Base-by-base conservation (phyloP, 2,113 vertebrate genomes). In the Brachypteracias leptosomus region DNA sequence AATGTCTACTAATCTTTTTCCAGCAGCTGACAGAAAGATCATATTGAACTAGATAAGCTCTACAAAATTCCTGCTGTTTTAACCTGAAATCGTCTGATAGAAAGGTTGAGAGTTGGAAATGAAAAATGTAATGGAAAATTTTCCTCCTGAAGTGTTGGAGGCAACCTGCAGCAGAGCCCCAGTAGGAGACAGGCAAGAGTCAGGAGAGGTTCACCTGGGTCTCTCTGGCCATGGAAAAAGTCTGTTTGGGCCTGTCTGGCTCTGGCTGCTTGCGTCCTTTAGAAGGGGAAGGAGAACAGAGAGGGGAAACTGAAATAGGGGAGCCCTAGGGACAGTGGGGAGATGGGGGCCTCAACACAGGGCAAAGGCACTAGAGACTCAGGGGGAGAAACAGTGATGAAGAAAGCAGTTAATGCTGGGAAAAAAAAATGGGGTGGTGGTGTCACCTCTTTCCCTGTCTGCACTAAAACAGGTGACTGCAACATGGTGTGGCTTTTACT, bases 21-120 rank as follows among this genome's bases (percentile, higher is more conserved):
- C 74, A 81, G 89, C 74, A 95, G 74, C 94, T 88, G 91, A 88
- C 81, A 89, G 87, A 85, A 92, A 89, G 81, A 82, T 91, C 84
- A 33, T 91, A 72, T 82, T 95, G 66, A 87, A 79, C 62, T 89
- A 79, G 93, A 91, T 95, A 93, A 96, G 54, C 81, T 40, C 66
- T 54, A 72, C 73, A 49, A 87, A 96, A 94, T 89, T 95, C 94
- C 96, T 96, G 94, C 94, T 95, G 94, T 92, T 96, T 96, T 93
- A 95, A 93, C 93, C 89, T 79, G 66, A 86, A 92, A 85, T 95
- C 40, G 5, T 73, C 71, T 66, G 89, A 85, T 81, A 65, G 84
- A 82, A 90, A 85, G 70, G 95, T 88, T 96, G 89, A 94, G 87
- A 95, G 87, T 21, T 66, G 87, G 95, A 96, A 97, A 96, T 96